Conservation (phyloP, 2,888 invertebrate genomes). For the Magallana nippona region DNA sequence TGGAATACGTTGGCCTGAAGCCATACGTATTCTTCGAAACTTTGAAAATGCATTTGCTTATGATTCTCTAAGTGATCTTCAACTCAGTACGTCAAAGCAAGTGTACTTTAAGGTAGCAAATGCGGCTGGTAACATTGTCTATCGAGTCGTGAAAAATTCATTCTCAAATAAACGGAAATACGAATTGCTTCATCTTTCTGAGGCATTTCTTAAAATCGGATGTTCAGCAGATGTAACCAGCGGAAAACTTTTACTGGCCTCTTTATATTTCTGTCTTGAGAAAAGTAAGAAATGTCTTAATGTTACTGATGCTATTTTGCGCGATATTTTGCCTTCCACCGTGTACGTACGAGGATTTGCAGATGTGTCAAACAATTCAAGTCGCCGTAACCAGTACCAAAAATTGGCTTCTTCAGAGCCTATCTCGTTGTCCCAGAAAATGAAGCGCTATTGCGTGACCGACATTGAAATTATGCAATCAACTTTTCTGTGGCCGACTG, state of each 20-base stretch:
- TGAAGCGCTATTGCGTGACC: neutral
- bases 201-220: neutral
- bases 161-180: neutral
- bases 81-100: neutral
- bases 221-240: constrained; percentile 12
- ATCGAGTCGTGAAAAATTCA: neutral
- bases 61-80: neutral
- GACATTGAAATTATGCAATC: neutral
- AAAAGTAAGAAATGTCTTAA: neutral
- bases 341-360: neutral
- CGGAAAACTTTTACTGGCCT: neutral
- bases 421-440: neutral
- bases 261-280: neutral
- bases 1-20: neutral
- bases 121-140: neutral
- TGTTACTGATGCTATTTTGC: neutral
- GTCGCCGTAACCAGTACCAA: neutral
- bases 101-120: neutral
- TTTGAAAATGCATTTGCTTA: neutral
- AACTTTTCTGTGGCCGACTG: neutral
- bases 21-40: neutral
- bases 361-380: neutral
- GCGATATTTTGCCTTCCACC: neutral
- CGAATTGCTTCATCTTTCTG: neutral
- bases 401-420: neutral